Base-by-base conservation (phyloP, 1,140 invertebrate genomes). In the Anoplophora glabripennis region DNA sequence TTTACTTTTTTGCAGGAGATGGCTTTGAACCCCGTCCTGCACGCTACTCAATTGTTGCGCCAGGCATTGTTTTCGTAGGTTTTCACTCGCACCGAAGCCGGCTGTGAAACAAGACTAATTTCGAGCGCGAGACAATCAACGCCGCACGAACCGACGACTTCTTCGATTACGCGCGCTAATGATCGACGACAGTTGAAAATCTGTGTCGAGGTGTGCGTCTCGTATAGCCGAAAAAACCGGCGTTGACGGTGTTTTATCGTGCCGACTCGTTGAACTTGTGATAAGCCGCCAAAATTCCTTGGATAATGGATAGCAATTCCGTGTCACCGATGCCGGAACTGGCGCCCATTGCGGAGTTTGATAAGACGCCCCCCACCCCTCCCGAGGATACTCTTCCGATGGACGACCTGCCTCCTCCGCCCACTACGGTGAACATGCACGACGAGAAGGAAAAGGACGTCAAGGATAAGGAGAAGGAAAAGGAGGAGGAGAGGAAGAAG, bases 301-400 rank as follows among this genome's bases (percentile, higher is more conserved):
- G 12, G 14, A 12, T 48, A 28, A 84, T 83, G 81, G 82, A 84
- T 72, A 82, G 78, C 72, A 83, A 83, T 72, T 81, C 82, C 57
- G 82, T 83, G 67, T 82, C 81, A 7, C 82, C 82, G 51, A 82
- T 84, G 81, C 81, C 82, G 8, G 82, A 84, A 65, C 68, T 82
- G 70, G 83, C 83, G 41, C 83, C 83, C 5, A 84, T 84, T 52
- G 82, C 83, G 10, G 83, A 84, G 75, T 84, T 84, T 65, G 83
- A 84, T 64, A 84, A 84, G 72, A 82, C 82, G 7, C 81, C 83
- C 34, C 81, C 83, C n/a, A 76, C 77, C 14, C 81, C 81, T 51
- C 81, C 81, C 17, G 81, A 82, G 67, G 81, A 83, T 64, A 80
- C 81, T 61, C 72, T 83, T 38, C 81, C 81, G 0, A 80, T 83